phyloP scores from a whole-genome alignment of 2,797 vertebrate genomes.

The Oreonectes daqikongensis region DNA sequence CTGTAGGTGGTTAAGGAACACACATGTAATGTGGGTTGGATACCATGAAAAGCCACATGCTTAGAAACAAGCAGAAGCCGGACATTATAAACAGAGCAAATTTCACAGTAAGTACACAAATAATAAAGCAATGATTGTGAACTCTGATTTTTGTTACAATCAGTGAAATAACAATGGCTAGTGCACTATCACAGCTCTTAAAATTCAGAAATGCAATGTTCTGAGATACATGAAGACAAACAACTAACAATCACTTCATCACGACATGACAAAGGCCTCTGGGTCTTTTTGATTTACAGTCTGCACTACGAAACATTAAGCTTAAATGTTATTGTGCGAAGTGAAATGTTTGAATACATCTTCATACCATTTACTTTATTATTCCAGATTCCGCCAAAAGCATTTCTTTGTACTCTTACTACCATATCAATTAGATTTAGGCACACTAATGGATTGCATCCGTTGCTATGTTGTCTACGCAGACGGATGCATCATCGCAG shows the following conservation, averaged over 20 bases:
- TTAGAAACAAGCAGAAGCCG: neutral
- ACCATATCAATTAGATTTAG: constrained; percentile 25
- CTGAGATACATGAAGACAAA: neutral
- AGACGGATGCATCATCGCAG: constrained; percentile 34
- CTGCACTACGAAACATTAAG: neutral
- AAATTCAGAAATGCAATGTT: neutral
- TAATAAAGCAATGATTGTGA: neutral
- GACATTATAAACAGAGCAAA: neutral
- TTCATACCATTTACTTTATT: neutral
- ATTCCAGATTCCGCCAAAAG: neutral
- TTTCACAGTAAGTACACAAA: too few relatives aligned
- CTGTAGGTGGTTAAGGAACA: neutral
- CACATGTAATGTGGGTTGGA: neutral
- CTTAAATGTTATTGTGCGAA: constrained; percentile 1
- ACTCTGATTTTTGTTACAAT: neutral
- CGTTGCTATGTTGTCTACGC: neutral
- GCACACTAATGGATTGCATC: constrained; percentile 40
- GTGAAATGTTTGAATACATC: constrained; percentile 10
- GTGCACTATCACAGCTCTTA: neutral
- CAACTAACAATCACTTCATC: neutral
- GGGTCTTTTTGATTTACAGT: neutral
- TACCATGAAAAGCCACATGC: neutral
- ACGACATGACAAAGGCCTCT: neutral
- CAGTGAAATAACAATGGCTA: neutral
- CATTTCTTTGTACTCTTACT: constrained; percentile 34